Conservation (phyloP, 2,797 vertebrate species). For the Manis pentadactyla region DNA sequence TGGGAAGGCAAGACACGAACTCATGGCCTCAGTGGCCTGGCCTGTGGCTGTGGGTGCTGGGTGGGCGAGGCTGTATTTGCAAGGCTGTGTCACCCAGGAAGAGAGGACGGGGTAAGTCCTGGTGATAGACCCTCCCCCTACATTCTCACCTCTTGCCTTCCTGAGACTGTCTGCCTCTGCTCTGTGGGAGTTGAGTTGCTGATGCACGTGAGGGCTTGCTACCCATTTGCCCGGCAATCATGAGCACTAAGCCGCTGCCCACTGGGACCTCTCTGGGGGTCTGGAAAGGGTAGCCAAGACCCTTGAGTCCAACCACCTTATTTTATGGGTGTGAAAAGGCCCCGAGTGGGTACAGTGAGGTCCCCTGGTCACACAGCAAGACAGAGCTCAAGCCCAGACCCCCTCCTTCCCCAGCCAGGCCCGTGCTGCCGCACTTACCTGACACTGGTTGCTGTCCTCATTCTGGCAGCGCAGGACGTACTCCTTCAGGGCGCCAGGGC, state of each 20-base stretch:
- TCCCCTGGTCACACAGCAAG: neutral
- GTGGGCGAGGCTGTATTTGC: neutral
- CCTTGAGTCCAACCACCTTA: neutral
- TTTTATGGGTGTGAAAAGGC: neutral
- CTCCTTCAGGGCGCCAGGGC: conserved; percentile 70
- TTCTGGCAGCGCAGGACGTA: conserved; percentile 66
- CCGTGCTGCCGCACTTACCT: conserved; percentile 60
- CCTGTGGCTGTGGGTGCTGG: neutral
- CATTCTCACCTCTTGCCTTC: neutral
- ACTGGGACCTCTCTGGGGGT: neutral
- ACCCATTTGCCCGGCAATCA: accelerated
- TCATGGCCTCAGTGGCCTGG: neutral
- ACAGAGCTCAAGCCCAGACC: neutral
- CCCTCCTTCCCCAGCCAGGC: neutral
- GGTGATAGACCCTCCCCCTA: too few relatives aligned
- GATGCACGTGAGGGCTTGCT: neutral
- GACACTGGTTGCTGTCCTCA: neutral
- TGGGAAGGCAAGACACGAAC: neutral
- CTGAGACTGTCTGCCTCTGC: neutral
- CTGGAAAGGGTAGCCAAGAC: neutral
- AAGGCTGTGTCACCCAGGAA: neutral
- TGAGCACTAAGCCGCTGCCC: neutral
- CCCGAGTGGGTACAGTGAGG: neutral
- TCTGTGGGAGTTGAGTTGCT: neutral
- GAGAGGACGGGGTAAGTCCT: too few relatives aligned